These are phyloP conservation scores for Perodicticus potto DNA, from an alignment of 2,797 vertebrate species.

Conservation along the genomic window DNA sequence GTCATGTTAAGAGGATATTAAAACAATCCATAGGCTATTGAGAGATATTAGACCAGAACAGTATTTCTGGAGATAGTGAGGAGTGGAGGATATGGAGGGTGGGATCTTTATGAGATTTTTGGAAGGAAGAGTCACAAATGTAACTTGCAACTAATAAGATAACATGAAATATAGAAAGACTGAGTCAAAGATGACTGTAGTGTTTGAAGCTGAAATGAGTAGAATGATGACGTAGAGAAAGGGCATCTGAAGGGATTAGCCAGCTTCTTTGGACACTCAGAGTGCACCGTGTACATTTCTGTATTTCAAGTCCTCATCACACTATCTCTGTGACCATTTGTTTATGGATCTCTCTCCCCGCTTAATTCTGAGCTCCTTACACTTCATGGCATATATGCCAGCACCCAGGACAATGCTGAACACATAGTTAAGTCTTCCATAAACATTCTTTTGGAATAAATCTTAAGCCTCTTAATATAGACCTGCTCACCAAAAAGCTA, in stretches of 20 bases:
- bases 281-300: neutral
- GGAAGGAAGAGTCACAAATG: neutral
- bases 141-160: constrained; percentile 33
- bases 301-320: neutral
- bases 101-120: constrained; percentile 42
- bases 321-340: neutral
- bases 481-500: constrained; percentile 3
- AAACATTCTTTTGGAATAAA: constrained; percentile 49
- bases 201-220: constrained; percentile 7
- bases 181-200: neutral
- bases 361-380: constrained; percentile 33
- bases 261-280: neutral
- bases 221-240: neutral
- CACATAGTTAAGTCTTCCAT: constrained; percentile 14
- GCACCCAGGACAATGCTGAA: neutral
- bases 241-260: neutral
- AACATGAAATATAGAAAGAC: neutral
- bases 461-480: constrained; percentile 19
- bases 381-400: neutral
- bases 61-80: neutral
- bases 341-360: neutral
- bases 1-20: neutral
- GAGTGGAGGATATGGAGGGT: neutral
- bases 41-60: neutral
- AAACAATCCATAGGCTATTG: neutral